Conservation (phyloP, 2,797 vertebrate species). For the Galaxias olidus region DNA sequence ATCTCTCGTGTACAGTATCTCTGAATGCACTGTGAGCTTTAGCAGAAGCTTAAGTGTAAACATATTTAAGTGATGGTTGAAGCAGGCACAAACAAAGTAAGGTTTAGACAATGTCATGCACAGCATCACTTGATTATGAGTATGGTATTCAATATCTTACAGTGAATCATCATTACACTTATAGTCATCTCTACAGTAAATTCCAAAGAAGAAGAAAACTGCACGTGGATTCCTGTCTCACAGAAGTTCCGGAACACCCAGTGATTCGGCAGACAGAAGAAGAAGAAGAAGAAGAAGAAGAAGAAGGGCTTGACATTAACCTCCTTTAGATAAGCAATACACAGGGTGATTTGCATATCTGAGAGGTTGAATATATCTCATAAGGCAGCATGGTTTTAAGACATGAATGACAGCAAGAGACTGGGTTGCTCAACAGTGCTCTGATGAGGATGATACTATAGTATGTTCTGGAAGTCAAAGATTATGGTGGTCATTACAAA, state of each 20-base stretch:
- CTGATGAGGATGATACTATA: slow-evolving; percentile 7
- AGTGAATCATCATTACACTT: slow-evolving; percentile 8
- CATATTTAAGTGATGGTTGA: slow-evolving; percentile 65
- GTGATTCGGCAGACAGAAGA: slow-evolving; percentile 34
- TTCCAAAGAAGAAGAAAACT: slow-evolving; percentile 39
- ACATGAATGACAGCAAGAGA: slow-evolving; percentile 60
- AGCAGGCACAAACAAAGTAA: slow-evolving; percentile 73
- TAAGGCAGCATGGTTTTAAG: slow-evolving; percentile 77
- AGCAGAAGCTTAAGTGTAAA: slow-evolving; percentile 66
- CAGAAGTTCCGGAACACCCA: slow-evolving; percentile 21
- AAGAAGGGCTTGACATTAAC: slow-evolving; percentile 16
- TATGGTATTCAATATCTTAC: slow-evolving; percentile 40
- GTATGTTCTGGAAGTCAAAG: background rate
- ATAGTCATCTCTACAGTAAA: background rate
- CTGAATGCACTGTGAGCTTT: slow-evolving; percentile 39
- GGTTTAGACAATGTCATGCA: slow-evolving; percentile 70
- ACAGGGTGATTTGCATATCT: slow-evolving; percentile 55
- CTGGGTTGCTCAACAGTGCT: slow-evolving; percentile 36
- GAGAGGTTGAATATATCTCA: slow-evolving; percentile 50
- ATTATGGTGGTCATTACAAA: slow-evolving; percentile 36
- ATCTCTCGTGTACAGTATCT: background rate
- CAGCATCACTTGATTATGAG: slow-evolving; percentile 61
- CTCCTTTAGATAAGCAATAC: slow-evolving; percentile 47
- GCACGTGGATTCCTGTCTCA: slow-evolving; percentile 23
- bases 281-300: slow-evolving; percentile 30